Evolutionary conservation across 2,888 invertebrate species (phyloP).

Genomic region (Napeogenes inachia): DNA sequence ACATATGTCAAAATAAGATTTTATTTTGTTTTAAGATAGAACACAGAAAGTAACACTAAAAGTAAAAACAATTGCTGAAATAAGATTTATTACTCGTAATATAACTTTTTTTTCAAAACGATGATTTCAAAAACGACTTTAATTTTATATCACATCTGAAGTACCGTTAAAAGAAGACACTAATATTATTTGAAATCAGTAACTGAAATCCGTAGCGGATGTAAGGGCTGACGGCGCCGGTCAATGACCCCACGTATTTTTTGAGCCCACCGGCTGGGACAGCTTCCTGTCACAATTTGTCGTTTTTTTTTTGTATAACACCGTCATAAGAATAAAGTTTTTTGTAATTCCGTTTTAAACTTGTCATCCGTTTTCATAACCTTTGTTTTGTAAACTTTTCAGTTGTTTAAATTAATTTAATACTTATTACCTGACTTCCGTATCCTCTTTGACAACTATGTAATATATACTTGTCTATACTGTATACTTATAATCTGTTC

Average conservation of each 20-base stretch:
- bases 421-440: background rate
- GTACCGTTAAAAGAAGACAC: background rate
- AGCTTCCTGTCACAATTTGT: slow-evolving; percentile 73
- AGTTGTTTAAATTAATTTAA: slow-evolving; percentile 10
- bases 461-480: too few relatives aligned
- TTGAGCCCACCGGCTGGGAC: slow-evolving; percentile 65
- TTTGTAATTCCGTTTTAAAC: slow-evolving; percentile 23
- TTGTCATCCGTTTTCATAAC: slow-evolving; percentile 7
- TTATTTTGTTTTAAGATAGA: too few relatives aligned
- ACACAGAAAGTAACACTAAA: too few relatives aligned
- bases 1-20: too few relatives aligned
- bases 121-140: background rate
- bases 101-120: too few relatives aligned
- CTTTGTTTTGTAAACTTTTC: slow-evolving; percentile 3
- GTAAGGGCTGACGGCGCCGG: slow-evolving; percentile 41
- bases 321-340: slow-evolving; percentile 52
- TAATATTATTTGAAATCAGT: slow-evolving; percentile 6
- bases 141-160: background rate
- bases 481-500: too few relatives aligned
- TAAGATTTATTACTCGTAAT: too few relatives aligned
- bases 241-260: slow-evolving; percentile 61
- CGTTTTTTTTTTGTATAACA: slow-evolving; percentile 54
- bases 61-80: too few relatives aligned
- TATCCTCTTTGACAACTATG: too few relatives aligned
- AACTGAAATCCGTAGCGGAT: slow-evolving; percentile 33